A percentile compares a stretch with the other conserved stretches of the same genome.
Evolutionary conservation across 2,888 invertebrate species (phyloP).

Genomic region (Rhagonycha fulva): DNA sequence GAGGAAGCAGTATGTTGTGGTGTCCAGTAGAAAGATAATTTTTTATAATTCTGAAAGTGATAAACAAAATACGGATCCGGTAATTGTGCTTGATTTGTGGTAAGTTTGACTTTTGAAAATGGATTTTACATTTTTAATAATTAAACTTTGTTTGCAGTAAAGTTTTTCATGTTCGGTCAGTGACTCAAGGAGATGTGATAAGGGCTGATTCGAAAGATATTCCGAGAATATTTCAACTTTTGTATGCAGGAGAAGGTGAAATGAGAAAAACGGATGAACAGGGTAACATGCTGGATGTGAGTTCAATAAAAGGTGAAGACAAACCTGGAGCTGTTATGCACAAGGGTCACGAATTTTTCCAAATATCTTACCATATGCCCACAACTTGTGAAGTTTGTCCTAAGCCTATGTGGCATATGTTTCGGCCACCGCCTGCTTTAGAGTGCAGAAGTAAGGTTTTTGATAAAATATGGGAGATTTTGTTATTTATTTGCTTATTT

Average conservation of each 20-base stretch:
- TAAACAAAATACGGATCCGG: slow-evolving; percentile 92
- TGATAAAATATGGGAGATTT: not conserved
- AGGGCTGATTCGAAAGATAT: slow-evolving; percentile 99
- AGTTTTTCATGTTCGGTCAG: slow-evolving; percentile 97
- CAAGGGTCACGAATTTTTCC: slow-evolving; percentile 95
- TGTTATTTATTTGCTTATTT: slow-evolving; percentile 23
- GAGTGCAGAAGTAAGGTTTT: slow-evolving; percentile 87
- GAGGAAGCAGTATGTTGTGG: slow-evolving; percentile 96
- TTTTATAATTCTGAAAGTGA: slow-evolving; percentile 95
- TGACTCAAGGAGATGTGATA: slow-evolving; percentile 98
- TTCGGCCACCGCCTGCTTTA: slow-evolving; percentile 95
- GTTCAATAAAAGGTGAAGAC: slow-evolving; percentile 59
- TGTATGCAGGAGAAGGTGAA: slow-evolving; percentile 97
- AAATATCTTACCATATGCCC: slow-evolving; percentile 97
- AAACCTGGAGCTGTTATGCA: slow-evolving; percentile 71
- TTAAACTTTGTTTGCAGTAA: slow-evolving; percentile 69
- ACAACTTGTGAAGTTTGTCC: slow-evolving; percentile 97
- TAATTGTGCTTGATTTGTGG: slow-evolving; percentile 94
- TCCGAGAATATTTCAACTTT: slow-evolving; percentile 95
- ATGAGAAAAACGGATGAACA: slow-evolving; percentile 77
- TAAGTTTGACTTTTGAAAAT: slow-evolving; percentile 54
- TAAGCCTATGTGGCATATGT: slow-evolving; percentile 96
- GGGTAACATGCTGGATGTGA: slow-evolving; percentile 55
- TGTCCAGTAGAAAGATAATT: slow-evolving; percentile 94
- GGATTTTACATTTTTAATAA: not conserved